phyloP scores from a whole-genome alignment of 2,797 vertebrate species.

The Tragelaphus eurycerus region DNA sequence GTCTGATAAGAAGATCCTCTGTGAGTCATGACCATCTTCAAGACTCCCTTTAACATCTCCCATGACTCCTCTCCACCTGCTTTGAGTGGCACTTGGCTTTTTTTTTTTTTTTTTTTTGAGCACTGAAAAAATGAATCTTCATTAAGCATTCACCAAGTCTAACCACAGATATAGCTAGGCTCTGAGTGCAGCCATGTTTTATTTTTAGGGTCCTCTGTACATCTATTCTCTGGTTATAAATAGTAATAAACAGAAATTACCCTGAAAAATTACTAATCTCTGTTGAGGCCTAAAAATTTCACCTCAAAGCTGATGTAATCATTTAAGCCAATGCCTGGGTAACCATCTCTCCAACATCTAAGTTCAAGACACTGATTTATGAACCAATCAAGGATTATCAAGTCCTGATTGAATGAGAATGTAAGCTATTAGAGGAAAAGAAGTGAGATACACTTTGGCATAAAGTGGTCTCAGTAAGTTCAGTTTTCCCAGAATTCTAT shows the following conservation, averaged over 20 bases:
- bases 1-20: not conserved
- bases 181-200: not conserved
- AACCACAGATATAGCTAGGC: not conserved
- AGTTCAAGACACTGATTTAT: not conserved
- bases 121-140: not conserved
- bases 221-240: not conserved
- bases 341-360: not conserved
- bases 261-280: not conserved
- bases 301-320: not conserved
- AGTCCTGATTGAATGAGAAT: not conserved
- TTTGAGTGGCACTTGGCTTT: not conserved
- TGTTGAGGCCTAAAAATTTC: not conserved
- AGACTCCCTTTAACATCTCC: not conserved
- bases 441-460: not conserved
- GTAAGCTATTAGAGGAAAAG: not conserved
- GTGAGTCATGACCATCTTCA: not conserved
- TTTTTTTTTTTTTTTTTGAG: not conserved
- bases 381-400: not conserved
- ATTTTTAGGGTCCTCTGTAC: not conserved
- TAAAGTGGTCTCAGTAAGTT: not conserved
- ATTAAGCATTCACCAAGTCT: not conserved
- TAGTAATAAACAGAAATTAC: not conserved
- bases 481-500: not conserved
- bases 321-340: not conserved
- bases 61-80: not conserved